Percentiles rank a stretch among this genome's conserved stretches.
These are phyloP conservation scores for Sakesphorus luctuosus DNA, from an alignment of 2,113 vertebrate species.

Conservation along the genomic window DNA sequence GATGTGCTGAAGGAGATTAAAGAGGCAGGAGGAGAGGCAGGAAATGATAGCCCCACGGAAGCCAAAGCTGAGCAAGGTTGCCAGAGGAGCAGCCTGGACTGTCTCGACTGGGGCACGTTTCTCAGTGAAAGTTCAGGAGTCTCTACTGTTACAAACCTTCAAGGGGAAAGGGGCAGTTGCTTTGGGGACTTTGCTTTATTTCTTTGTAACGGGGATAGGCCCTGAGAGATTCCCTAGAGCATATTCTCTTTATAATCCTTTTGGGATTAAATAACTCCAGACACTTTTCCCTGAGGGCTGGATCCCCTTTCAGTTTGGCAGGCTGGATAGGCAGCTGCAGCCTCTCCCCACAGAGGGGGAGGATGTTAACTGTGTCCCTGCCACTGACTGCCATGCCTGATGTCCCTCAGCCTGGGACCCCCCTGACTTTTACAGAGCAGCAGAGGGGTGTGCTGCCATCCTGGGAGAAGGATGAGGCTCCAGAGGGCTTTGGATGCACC, in stretches of 20 bases:
- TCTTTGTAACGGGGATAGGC: background rate
- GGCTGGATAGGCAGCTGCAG: constrained; percentile 61
- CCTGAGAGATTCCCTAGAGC: constrained; percentile 52
- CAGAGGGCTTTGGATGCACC: background rate
- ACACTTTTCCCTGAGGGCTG: constrained; percentile 44
- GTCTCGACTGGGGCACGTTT: accelerated
- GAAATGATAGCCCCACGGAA: constrained; percentile 28
- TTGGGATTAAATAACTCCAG: constrained; percentile 72
- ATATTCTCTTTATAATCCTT: constrained; percentile 49
- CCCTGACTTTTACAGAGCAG: background rate
- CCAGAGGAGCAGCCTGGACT: background rate
- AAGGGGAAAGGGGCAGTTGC: background rate
- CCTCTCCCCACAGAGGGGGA: background rate
- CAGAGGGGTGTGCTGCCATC: background rate
- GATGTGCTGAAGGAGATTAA: constrained; percentile 27
- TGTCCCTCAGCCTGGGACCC: background rate
- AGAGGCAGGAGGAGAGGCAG: constrained; percentile 47
- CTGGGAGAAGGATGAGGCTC: background rate
- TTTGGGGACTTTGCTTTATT: constrained; percentile 7
- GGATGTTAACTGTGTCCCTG: constrained; percentile 55
- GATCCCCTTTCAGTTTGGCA: constrained; percentile 71
- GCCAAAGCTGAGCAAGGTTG: constrained; percentile 31
- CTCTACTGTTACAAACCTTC: background rate
- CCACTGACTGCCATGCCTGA: background rate
- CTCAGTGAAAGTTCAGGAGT: background rate